These are phyloP conservation scores for Montipora capricornis DNA, from an alignment of 64 coral and sea anemone species.

Conservation along the genomic window DNA sequence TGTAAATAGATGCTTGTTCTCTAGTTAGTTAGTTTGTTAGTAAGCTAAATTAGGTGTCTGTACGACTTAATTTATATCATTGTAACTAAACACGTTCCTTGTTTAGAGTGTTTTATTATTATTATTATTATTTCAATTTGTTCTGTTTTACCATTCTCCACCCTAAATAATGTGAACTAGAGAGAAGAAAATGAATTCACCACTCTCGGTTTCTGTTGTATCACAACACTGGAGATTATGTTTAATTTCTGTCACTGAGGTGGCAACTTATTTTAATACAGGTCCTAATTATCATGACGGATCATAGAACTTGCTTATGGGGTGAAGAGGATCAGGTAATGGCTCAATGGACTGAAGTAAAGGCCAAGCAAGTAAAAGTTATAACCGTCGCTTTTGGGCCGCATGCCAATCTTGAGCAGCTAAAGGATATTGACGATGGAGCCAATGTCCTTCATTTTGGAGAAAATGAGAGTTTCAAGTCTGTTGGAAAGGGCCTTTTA, in stretches of 20 bases:
- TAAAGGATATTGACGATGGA: background rate
- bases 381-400: constrained; percentile 1
- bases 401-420: background rate
- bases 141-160: no score
- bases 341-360: background rate
- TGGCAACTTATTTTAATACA: constrained; percentile 3
- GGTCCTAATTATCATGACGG: constrained; percentile 5
- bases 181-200: no score
- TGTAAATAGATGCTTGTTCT: no score
- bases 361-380: background rate
- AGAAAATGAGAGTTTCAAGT: background rate
- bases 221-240: no score
- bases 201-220: no score
- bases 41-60: no score
- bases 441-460: constrained; percentile 7
- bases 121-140: no score
- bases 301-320: constrained; percentile 16
- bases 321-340: background rate
- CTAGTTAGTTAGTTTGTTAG: no score
- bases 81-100: no score
- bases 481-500: constrained; percentile 4
- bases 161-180: no score
- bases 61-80: no score
- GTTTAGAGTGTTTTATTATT: no score
- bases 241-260: background rate